Base-by-base conservation (phyloP, 2,888 invertebrate species). In the Parnassius orleans region DNA sequence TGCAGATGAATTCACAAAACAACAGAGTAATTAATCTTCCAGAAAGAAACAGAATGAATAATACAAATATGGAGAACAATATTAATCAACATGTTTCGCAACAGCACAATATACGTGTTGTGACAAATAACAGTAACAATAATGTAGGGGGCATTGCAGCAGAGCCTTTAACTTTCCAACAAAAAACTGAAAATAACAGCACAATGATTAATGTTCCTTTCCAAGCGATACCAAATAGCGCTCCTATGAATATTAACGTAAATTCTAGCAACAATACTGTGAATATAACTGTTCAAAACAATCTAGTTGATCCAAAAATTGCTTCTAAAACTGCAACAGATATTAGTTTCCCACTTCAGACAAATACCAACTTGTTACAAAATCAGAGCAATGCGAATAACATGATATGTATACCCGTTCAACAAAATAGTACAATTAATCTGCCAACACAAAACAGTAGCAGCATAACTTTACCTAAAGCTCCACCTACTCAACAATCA, bases 381-480 rank as follows among this genome's bases (percentile, higher is more conserved):
- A 87, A 82, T 71, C 90, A 85, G 71, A 87, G 74, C 65, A 86
- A 74, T 68, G 68, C 79, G 57, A 83, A 79, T 60, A 89, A 81
- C 66, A 83, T 90, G 81, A 90, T 92, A 70, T 90, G 89, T 67
- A 84, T 91, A 69, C 92, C 92, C 44, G 88, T 89, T 33, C 63
- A 63, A 42, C 86, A 83, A 62, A 90, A 85, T 66, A 89, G 80
- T 66, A 87, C 92, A 10, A 92, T 92, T 19, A 92, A 85, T 71
- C 78, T 92, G 66, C 92, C 92, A 19, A 86, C 87, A 11, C 92
- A 92, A 72, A 92, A 85, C 65, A 87, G 87, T 70, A 86, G 93
- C 46, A 93, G 93, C 72, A 94, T 94, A 68, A 92, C 92, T 64
- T 84, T 94, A 66, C 94, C 94, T 9, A 93, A 93, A 72, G 93